These are phyloP conservation scores for Parus major DNA, from an alignment of 2,113 vertebrate genomes.

Conservation along the genomic window DNA sequence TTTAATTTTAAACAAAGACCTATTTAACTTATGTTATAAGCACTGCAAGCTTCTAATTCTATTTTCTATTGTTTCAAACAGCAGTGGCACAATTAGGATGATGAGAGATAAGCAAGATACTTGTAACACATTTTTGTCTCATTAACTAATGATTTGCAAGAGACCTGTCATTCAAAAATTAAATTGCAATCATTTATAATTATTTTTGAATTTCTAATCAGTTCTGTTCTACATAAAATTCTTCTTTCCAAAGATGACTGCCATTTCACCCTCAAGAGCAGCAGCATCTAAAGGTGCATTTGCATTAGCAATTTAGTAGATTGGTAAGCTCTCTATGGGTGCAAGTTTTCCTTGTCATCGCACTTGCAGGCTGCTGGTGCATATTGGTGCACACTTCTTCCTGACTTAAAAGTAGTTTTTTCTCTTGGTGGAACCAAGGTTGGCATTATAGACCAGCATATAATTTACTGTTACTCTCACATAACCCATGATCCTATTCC, in stretches of 20 bases:
- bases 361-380: neutral
- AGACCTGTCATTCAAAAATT: neutral
- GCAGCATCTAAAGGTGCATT: neutral
- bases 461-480: neutral
- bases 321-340: neutral
- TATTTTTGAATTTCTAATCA: neutral
- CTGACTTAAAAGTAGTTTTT: neutral
- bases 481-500: neutral
- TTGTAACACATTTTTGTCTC: neutral
- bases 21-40: neutral
- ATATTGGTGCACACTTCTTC: neutral
- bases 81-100: neutral
- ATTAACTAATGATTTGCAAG: neutral
- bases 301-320: neutral
- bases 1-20: neutral
- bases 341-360: neutral
- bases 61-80: constrained; percentile 5
- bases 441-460: neutral
- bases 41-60: neutral
- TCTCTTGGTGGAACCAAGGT: neutral
- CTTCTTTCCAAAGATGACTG: neutral
- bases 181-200: neutral
- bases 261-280: neutral
- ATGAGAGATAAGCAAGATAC: neutral
- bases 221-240: neutral